Evolutionary conservation across 2,113 vertebrate species (phyloP).

Genomic region (Craseonycteris thonglongyai): DNA sequence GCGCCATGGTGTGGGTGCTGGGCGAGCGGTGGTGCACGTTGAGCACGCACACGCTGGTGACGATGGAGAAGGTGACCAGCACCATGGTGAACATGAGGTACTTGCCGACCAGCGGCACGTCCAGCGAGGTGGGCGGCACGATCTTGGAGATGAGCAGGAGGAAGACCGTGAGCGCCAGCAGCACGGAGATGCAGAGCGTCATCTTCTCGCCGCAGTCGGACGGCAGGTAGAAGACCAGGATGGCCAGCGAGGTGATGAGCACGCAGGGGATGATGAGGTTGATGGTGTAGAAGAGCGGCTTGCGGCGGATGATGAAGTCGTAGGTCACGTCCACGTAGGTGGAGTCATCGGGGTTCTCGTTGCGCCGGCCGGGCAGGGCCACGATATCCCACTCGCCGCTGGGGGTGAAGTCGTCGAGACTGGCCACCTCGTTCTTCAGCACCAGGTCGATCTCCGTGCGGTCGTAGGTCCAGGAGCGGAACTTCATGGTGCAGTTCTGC

Average conservation of each 20-base stretch:
- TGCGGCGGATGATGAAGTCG: slow-evolving; percentile 95
- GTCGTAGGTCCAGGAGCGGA: slow-evolving; percentile 98
- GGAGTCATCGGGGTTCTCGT: slow-evolving; percentile 88
- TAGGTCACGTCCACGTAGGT: slow-evolving; percentile 95
- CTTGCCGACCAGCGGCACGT: slow-evolving; percentile 95
- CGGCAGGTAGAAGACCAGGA: slow-evolving; percentile 96
- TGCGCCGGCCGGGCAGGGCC: slow-evolving; percentile 87
- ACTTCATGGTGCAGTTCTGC: slow-evolving; percentile 97
- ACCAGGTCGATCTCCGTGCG: slow-evolving; percentile 96
- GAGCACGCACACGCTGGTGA: slow-evolving; percentile 96
- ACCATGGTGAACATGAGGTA: slow-evolving; percentile 99
- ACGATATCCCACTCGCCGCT: slow-evolving; percentile 99
- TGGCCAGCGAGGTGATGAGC: slow-evolving; percentile 95
- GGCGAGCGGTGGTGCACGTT: slow-evolving; percentile 97
- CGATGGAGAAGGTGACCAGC: slow-evolving; percentile 97
- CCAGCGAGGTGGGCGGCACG: slow-evolving; percentile 95
- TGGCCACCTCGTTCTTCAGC: slow-evolving; percentile 84
- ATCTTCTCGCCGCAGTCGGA: slow-evolving; percentile 99
- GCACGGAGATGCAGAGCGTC: slow-evolving; percentile 96
- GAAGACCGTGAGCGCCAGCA: slow-evolving; percentile 96
- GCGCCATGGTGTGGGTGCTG: slow-evolving; percentile 96
- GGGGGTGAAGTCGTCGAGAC: slow-evolving; percentile 95
- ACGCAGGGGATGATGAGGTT: slow-evolving; percentile 97
- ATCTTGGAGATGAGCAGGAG: slow-evolving; percentile 98
- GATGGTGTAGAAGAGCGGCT: slow-evolving; percentile 98